Percentiles rank a stretch among this genome's conserved stretches.
phyloP scores from a whole-genome alignment of 1,140 invertebrate species.

The Harlomillsia oculata region DNA sequence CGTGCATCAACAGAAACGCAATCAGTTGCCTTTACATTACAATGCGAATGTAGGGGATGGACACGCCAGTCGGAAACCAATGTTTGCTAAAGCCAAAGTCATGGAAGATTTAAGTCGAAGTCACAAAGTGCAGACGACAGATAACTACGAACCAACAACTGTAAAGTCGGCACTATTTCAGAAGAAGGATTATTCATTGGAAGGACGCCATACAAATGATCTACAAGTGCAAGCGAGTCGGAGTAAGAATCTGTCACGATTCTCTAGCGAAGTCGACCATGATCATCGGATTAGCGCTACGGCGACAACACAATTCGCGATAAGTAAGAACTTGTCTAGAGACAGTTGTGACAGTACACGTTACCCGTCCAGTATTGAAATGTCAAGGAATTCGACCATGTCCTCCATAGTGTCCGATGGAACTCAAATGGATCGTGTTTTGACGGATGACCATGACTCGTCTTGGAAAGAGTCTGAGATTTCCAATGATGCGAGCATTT shows the following conservation, averaged over 20 bases:
- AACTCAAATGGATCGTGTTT: neutral
- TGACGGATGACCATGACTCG: neutral
- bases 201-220: too few species aligned
- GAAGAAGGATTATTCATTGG: too few species aligned
- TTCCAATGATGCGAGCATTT: neutral
- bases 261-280: too few species aligned
- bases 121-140: too few species aligned
- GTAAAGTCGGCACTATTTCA: too few species aligned
- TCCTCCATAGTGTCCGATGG: slow-evolving; percentile 14
- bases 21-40: slow-evolving; percentile 16
- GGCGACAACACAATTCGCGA: too few species aligned
- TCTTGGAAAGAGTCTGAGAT: slow-evolving; percentile 17
- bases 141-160: too few species aligned
- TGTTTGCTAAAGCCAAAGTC: too few species aligned
- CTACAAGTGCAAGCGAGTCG: too few species aligned
- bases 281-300: neutral
- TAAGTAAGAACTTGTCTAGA: slow-evolving; percentile 1
- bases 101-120: too few species aligned
- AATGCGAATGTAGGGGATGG: slow-evolving; percentile 5
- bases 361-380: slow-evolving; percentile 6
- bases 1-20: slow-evolving; percentile 44
- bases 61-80: too few species aligned
- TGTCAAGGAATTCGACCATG: slow-evolving; percentile 21
- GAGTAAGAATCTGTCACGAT: too few species aligned
- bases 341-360: slow-evolving; percentile 5